Conservation (phyloP, 2,888 invertebrate species). For the Eupithecia subfuscata region DNA sequence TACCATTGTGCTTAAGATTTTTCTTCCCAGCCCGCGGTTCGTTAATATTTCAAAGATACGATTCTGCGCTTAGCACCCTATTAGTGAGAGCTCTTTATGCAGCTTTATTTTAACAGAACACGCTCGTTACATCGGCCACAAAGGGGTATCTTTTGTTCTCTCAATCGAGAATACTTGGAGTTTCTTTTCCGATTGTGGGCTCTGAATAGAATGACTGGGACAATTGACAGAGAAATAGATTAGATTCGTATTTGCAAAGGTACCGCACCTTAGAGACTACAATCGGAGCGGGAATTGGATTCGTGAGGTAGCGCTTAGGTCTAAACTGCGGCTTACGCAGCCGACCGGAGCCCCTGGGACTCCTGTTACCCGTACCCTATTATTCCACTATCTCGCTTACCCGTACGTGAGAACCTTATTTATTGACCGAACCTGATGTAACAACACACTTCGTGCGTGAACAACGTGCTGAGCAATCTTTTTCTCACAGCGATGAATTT, state of each 20-base stretch:
- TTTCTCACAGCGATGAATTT: conserved; percentile 52
- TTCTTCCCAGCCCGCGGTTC: conserved; percentile 51
- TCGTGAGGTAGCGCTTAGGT: conserved; percentile 56
- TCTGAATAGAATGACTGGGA: conserved; percentile 35
- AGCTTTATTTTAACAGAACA: conserved; percentile 29
- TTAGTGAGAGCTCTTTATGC: conserved; percentile 22
- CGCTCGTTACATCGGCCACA: conserved; percentile 17
- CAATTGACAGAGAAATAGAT: conserved; percentile 34
- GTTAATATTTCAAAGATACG: conserved; percentile 54
- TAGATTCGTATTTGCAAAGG: conserved; percentile 50
- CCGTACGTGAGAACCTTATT: conserved; percentile 65
- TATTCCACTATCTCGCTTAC: conserved; percentile 66
- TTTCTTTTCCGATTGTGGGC: conserved; percentile 26
- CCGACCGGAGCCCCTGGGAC: conserved; percentile 56
- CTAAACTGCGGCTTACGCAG: conserved; percentile 63
- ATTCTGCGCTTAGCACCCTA: conserved; percentile 39
- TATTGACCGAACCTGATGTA: conserved; percentile 64
- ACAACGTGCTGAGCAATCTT: conserved; percentile 56
- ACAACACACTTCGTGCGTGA: conserved; percentile 54
- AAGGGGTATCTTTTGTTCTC: conserved; percentile 28
- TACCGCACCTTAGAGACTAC: conserved; percentile 48
- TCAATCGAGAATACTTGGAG: conserved; percentile 16
- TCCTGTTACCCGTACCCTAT: conserved; percentile 61
- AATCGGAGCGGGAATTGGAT: conserved; percentile 57
- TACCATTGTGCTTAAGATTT: conserved; percentile 65